phyloP scores from a whole-genome alignment of 1,140 invertebrate species.

The Drosophila leontia region DNA sequence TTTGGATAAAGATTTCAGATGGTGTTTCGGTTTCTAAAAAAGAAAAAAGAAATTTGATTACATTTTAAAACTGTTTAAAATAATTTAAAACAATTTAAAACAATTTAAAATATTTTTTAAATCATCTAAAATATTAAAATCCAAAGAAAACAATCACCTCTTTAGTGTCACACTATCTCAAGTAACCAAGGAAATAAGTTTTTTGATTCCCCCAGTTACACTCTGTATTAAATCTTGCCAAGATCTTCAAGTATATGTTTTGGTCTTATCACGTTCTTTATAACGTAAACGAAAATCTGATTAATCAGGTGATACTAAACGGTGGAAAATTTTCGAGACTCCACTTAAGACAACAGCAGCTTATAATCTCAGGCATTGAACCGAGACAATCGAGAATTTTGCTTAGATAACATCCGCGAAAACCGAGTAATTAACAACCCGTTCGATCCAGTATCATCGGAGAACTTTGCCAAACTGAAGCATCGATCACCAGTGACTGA shows the following conservation, averaged over 20 bases:
- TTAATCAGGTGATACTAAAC: conserved; percentile 14
- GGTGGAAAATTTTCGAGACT: conserved; percentile 25
- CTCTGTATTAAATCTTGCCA: not conserved
- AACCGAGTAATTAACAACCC: conserved; percentile 15
- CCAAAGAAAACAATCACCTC: not conserved
- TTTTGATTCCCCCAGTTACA: not conserved
- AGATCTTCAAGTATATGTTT: conserved; percentile 17
- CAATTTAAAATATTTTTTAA: not conserved
- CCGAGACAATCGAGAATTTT: conserved; percentile 12
- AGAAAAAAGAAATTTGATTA: not conserved
- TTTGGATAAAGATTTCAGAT: conserved; percentile 37
- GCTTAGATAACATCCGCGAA: conserved; percentile 18
- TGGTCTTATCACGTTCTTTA: conserved; percentile 13
- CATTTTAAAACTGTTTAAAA: not conserved
- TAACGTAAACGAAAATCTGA: conserved; percentile 6
- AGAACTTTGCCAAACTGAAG: conserved; percentile 28
- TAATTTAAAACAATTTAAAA: too few species aligned
- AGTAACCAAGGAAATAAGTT: not conserved
- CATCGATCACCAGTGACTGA: conserved; percentile 19
- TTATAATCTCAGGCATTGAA: conserved; percentile 18
- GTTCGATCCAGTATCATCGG: not conserved
- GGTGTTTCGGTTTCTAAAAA: conserved; percentile 53
- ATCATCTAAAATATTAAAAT: not conserved
- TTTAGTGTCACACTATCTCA: not conserved
- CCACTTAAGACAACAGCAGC: conserved; percentile 15